These are phyloP conservation scores for Corbicula japonica DNA, from an alignment of 2,888 invertebrate species.

Conservation along the genomic window DNA sequence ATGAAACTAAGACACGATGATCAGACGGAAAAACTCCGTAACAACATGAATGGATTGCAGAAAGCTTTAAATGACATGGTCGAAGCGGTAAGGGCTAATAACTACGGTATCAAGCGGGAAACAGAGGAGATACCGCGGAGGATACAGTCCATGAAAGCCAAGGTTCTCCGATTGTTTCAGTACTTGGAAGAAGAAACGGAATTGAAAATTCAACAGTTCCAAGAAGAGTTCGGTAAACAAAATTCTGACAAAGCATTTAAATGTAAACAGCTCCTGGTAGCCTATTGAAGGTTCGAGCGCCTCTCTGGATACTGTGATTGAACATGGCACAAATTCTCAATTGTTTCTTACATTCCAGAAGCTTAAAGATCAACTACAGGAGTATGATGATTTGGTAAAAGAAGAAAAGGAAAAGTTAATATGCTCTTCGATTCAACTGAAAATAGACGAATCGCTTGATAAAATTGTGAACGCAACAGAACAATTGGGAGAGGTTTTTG, in stretches of 20 bases:
- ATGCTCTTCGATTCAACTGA: conserved; percentile 35
- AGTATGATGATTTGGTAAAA: conserved; percentile 40
- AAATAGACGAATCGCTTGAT: conserved; percentile 30
- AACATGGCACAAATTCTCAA: conserved; percentile 49
- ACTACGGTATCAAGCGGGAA: conserved; percentile 42
- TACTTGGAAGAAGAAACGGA: conserved; percentile 48
- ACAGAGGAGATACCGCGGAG: conserved; percentile 49
- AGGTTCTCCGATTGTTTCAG: conserved; percentile 51
- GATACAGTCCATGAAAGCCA: conserved; percentile 54
- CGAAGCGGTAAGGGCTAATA: conserved; percentile 50
- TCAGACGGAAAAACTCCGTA: conserved; percentile 29
- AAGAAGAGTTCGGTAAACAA: conserved; percentile 39
- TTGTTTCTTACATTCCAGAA: conserved; percentile 49
- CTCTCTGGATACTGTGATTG: conserved; percentile 39
- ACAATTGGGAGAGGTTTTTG: conserved; percentile 34
- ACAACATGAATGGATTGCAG: conserved; percentile 54
- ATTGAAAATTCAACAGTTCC: conserved; percentile 35
- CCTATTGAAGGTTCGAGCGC: conserved; percentile 54
- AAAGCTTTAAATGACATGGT: conserved; percentile 43
- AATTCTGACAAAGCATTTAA: conserved; percentile 53
- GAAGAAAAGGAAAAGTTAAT: conserved; percentile 40
- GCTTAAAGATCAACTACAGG: conserved; percentile 49
- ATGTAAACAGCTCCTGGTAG: conserved; percentile 45
- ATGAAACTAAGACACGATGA: conserved; percentile 28
- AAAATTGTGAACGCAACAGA: conserved; percentile 27